Conservation (phyloP, 2,888 invertebrate species). For the Opisthograptis luteolata region DNA sequence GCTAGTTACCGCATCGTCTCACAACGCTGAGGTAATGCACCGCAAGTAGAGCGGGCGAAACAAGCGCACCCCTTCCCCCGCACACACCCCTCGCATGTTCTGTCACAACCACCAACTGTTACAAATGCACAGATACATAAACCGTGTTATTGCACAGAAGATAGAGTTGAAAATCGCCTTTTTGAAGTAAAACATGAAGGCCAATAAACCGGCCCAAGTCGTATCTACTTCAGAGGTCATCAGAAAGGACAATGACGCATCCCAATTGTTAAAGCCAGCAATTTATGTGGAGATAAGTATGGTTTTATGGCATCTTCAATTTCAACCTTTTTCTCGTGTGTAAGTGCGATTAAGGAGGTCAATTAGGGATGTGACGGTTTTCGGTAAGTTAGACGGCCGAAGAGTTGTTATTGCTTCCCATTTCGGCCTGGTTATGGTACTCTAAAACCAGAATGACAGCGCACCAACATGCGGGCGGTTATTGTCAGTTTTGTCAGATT, state of each 20-base stretch:
- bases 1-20: no score
- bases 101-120: no score
- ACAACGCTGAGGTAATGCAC: no score
- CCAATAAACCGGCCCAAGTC: constrained; percentile 37
- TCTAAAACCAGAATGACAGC: no score
- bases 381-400: not conserved
- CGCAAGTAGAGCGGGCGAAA: no score
- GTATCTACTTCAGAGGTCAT: constrained; percentile 53
- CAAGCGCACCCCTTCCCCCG: no score
- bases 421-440: no score
- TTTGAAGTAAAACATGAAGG: constrained; percentile 2
- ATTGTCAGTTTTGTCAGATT: no score
- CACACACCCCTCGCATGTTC: no score
- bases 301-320: constrained; percentile 47
- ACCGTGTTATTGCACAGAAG: no score
- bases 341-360: constrained; percentile 31
- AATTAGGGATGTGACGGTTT: constrained; percentile 38
- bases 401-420: not conserved
- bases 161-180: not conserved
- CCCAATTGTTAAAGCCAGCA: constrained; percentile 57
- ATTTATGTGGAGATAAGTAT: constrained; percentile 60
- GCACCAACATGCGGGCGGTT: no score
- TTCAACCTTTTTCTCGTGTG: constrained; percentile 46
- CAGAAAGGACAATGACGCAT: constrained; percentile 47
- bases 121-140: no score